These are phyloP conservation scores for Leptothorax acervorum DNA, from an alignment of 2,888 invertebrate genomes.

Conservation along the genomic window DNA sequence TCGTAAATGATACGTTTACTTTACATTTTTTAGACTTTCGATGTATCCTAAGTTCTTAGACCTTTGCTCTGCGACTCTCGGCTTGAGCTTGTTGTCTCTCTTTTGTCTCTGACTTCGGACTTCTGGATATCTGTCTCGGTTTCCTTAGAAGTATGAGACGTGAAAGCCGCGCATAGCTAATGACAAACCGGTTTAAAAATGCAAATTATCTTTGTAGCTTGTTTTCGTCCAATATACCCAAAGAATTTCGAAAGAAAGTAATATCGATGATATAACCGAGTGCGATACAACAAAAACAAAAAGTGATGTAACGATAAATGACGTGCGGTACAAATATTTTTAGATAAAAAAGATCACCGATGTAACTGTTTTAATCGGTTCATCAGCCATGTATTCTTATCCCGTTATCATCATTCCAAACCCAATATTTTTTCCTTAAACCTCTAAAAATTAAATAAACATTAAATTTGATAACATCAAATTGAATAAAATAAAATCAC, in stretches of 20 bases:
- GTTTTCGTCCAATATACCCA: background rate
- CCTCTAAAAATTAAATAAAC: background rate
- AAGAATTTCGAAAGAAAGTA: background rate
- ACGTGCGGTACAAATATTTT: background rate
- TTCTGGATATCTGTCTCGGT: background rate
- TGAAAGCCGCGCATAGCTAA: constrained; percentile 14
- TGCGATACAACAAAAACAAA: background rate
- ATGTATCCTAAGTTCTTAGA: background rate
- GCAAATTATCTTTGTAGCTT: background rate
- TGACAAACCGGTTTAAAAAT: constrained; percentile 13
- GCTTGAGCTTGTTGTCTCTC: background rate
- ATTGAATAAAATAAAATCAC: background rate
- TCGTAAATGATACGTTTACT: background rate
- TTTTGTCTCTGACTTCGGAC: constrained; percentile 4
- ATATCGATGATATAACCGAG: background rate
- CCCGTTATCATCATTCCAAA: background rate
- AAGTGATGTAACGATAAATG: background rate
- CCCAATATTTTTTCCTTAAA: background rate
- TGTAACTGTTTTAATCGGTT: background rate
- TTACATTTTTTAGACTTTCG: background rate
- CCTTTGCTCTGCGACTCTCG: background rate
- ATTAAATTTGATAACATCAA: background rate
- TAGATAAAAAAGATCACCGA: background rate
- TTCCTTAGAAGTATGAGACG: background rate
- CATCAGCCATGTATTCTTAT: background rate